phyloP scores from a whole-genome alignment of 2,888 invertebrate species.

The Eupithecia abbreviata region DNA sequence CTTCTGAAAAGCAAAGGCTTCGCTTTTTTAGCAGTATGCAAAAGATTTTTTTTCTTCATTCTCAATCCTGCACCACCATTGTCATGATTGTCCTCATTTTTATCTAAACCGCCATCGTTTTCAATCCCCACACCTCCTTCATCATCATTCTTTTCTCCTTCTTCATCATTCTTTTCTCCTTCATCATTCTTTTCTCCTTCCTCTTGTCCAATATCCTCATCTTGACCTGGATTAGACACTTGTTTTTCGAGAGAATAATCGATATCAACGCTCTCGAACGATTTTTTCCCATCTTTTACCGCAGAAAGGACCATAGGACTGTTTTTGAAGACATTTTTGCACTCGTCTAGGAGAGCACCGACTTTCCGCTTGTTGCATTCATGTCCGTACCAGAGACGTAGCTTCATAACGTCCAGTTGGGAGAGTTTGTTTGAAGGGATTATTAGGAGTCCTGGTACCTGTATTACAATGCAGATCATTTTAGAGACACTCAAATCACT shows the following conservation, averaged over 20 bases:
- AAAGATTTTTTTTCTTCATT: background rate
- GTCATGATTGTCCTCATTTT: background rate
- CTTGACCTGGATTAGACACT: background rate
- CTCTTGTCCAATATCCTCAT: background rate
- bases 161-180: too few relatives aligned
- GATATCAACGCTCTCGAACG: constrained; percentile 1
- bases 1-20: constrained; percentile 2
- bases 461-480: background rate
- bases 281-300: background rate
- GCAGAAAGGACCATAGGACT: background rate
- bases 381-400: constrained; percentile 61
- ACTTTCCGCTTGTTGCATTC: constrained; percentile 69
- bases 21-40: background rate
- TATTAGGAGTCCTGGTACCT: constrained; percentile 64
- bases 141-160: too few relatives aligned
- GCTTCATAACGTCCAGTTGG: constrained; percentile 66
- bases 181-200: background rate
- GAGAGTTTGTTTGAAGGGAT: constrained; percentile 60
- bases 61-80: background rate
- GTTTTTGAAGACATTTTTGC: constrained; percentile 48
- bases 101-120: background rate
- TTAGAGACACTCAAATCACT: background rate
- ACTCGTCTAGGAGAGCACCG: constrained; percentile 57
- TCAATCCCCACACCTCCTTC: background rate
- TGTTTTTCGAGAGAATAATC: background rate